Evolutionary conservation across 2,113 vertebrate genomes (phyloP), one percentile per base, ranked within the genome.

Genomic region (Aspidoscelis tigris): DNA sequence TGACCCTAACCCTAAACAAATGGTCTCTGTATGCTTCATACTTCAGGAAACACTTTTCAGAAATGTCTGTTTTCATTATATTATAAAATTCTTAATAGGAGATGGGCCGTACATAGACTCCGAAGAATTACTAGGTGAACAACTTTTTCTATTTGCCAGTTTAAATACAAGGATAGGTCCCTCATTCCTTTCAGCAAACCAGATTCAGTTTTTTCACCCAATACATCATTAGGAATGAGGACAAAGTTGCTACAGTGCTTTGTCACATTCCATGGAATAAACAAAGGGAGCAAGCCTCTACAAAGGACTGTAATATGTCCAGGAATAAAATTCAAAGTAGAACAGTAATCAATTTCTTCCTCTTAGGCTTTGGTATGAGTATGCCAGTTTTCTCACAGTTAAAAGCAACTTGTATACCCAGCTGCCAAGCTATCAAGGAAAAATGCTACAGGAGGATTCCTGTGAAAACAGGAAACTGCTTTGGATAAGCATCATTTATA

Each of bases 291-390:
- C 26, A 80, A 68, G 14, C n/a, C 43, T 21, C 68, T 44, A 80
- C 68, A 33, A n/a, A 50, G 7, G 33, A 70, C 26, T 53, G 58
- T 33, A 70, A 80, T 47, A 70, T 70, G 39, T 70, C 20, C 66
- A 39, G 78, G 12, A 80, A 80, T 55, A 80, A 80, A 55, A 53
- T n/a, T 12, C 47, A 80, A 69, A 80, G 43, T 70, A 44, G 9
- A 80, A 16, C n/a, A 80, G 3, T 68, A 70, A 33, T 44, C 39
- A 44, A 18, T 16, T 44, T 47, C 65, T 80, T n/a, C 44, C 65
- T 20, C 43, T 39, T 53, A 47, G 64, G 47, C 65, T n/a, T 41
- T 14, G 55, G 76, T 12, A 22, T 78, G 33, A 64, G 64, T 24
- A 5, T 21, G 64, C 58, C 76, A 78, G 22, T 41, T 78, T 78